These are phyloP conservation scores for Tyto alba DNA, from an alignment of 2,113 vertebrate species.

Conservation along the genomic window DNA sequence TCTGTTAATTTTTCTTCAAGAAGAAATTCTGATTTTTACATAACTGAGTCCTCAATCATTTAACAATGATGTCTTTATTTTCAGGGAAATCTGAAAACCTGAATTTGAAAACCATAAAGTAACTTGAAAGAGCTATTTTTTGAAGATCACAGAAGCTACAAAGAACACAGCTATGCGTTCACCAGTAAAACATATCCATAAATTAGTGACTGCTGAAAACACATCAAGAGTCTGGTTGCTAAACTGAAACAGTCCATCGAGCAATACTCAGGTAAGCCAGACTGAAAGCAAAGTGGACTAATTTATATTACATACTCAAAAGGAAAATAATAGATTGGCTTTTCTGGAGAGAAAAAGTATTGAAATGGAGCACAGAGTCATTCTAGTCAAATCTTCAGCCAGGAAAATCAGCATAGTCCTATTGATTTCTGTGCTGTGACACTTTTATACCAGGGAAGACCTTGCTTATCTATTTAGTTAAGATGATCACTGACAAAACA, in stretches of 20 bases:
- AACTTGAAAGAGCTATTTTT: constrained; percentile 4
- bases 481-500: background rate
- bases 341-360: background rate
- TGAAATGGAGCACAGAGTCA: background rate
- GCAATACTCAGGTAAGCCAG: background rate
- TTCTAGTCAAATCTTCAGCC: background rate
- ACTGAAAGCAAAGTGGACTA: background rate
- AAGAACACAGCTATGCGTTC: background rate
- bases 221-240: background rate
- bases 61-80: constrained; percentile 33
- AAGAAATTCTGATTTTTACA: constrained; percentile 22
- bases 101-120: constrained; percentile 12
- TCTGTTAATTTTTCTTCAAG: constrained; percentile 34
- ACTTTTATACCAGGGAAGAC: background rate
- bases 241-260: background rate
- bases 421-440: background rate
- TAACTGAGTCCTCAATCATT: background rate
- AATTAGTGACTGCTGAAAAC: background rate
- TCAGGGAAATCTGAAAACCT: background rate
- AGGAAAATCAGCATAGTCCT: background rate
- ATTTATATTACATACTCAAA: background rate
- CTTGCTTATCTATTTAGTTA: background rate
- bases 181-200: background rate
- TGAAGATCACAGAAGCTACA: background rate
- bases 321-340: background rate